Evolutionary conservation across 64 coral and sea anemone species (phyloP).

Genomic region (Montipora cactus): DNA sequence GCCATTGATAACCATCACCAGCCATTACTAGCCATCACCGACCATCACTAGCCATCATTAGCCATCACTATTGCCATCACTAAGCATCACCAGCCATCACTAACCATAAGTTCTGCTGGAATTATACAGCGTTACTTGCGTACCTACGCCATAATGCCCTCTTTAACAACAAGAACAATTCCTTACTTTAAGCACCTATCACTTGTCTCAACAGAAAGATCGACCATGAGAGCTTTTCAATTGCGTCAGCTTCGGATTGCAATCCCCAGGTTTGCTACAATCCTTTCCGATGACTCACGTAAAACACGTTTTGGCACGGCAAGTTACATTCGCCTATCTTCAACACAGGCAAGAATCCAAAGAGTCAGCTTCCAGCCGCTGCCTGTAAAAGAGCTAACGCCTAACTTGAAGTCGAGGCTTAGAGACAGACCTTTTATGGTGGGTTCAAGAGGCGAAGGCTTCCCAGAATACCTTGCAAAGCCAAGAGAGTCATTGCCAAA

Average conservation of each 20-base stretch:
- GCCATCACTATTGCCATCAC: no score
- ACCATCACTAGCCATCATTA: no score
- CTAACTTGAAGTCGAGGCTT: neutral
- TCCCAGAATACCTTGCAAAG: constrained; percentile 43
- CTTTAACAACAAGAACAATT: no score
- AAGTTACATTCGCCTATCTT: neutral
- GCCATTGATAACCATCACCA: no score
- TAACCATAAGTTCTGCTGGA: no score
- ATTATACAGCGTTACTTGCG: no score
- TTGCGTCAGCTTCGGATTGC: neutral
- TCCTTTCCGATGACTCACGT: neutral
- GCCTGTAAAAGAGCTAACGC: neutral
- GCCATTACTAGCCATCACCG: no score
- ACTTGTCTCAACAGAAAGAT: neutral
- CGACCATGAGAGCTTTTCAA: neutral
- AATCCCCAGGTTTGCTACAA: neutral
- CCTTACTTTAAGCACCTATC: neutral
- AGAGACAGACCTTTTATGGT: neutral
- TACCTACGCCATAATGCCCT: no score
- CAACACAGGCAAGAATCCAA: neutral
- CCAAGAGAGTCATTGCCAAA: constrained; percentile 30
- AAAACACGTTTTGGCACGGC: neutral
- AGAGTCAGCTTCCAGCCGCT: constrained; percentile 1
- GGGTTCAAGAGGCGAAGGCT: constrained; percentile 15
- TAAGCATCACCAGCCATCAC: no score